A percentile compares a stretch with the other conserved stretches of the same genome.
Conservation (phyloP, 2,888 invertebrate genomes). For the Physocephala rufipes region DNA sequence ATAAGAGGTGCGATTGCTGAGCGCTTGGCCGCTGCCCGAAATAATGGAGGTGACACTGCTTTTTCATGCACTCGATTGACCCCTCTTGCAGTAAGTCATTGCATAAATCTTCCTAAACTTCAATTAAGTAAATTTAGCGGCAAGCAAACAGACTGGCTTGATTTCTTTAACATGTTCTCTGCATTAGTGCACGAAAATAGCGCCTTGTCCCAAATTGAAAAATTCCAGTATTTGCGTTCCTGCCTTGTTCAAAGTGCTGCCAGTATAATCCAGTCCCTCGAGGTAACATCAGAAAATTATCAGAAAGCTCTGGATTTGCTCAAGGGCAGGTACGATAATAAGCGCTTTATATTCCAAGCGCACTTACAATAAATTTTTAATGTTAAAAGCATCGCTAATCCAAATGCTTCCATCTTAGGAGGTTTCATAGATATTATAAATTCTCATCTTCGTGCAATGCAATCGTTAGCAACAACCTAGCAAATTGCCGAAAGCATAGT, state of each 20-base stretch:
- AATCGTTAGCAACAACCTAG: background rate
- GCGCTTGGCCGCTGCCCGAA: slow-evolving; percentile 12
- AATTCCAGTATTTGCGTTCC: background rate
- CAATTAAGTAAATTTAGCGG: slow-evolving; percentile 24
- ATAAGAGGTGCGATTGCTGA: slow-evolving; percentile 15
- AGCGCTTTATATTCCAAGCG: background rate
- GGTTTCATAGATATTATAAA: slow-evolving; percentile 18
- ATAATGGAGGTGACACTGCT: slow-evolving; percentile 6
- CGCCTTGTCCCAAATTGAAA: slow-evolving; percentile 3
- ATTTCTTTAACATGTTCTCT: slow-evolving; percentile 24
- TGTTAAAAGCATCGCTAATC: background rate
- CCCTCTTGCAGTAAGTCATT: background rate
- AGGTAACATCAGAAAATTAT: background rate
- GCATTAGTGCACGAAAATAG: slow-evolving; percentile 13
- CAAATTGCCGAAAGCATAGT: background rate
- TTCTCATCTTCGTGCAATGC: background rate
- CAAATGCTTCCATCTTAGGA: background rate
- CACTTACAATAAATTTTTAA: background rate
- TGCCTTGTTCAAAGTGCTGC: background rate
- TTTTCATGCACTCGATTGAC: background rate
- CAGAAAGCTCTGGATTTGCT: background rate
- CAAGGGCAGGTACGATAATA: background rate
- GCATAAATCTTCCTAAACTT: slow-evolving; percentile 16
- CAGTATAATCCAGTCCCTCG: background rate
- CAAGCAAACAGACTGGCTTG: slow-evolving; percentile 11